Conservation (phyloP, 1,140 invertebrate species). For the Drosophila micromelanica region DNA sequence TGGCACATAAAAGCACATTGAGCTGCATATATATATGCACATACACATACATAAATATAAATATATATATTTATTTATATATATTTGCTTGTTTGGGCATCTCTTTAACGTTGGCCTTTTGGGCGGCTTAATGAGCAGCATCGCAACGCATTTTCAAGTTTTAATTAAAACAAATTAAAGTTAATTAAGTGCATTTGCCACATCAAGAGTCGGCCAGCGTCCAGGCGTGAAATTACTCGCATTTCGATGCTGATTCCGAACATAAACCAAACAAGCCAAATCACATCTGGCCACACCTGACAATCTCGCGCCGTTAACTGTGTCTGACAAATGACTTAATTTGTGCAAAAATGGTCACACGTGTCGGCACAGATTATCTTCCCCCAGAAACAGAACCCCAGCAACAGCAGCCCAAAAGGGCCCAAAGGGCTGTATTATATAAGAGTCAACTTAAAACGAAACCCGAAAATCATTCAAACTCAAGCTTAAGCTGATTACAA, state of each 20-base stretch:
- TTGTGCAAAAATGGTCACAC: constrained; percentile 43
- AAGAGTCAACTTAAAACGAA: constrained; percentile 28
- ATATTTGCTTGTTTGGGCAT: constrained; percentile 3
- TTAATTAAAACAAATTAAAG: constrained; percentile 60
- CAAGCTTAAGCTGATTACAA: constrained; percentile 47
- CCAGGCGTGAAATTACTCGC: constrained; percentile 43
- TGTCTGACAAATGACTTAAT: constrained; percentile 46
- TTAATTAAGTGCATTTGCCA: constrained; percentile 51
- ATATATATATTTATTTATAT: constrained; percentile 9
- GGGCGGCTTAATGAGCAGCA: constrained; percentile 36
- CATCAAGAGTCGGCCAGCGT: constrained; percentile 3
- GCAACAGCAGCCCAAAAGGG: constrained; percentile 5
- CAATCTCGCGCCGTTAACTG: constrained; percentile 5
- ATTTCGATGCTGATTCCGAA: constrained; percentile 31
- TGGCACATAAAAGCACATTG: neutral
- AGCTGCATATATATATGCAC: neutral
- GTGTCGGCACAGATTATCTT: constrained; percentile 28
- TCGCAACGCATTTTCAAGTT: constrained; percentile 47
- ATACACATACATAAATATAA: neutral
- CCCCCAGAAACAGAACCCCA: neutral
- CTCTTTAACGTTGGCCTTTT: constrained; percentile 28
- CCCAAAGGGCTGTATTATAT: constrained; percentile 16
- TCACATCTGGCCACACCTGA: constrained; percentile 10
- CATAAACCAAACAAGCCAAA: constrained; percentile 9
- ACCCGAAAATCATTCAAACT: constrained; percentile 45